Evolutionary conservation across 2,797 vertebrate species (phyloP), one percentile per base, ranked within the genome.

Genomic region (Kryptopterus vitreolus): DNA sequence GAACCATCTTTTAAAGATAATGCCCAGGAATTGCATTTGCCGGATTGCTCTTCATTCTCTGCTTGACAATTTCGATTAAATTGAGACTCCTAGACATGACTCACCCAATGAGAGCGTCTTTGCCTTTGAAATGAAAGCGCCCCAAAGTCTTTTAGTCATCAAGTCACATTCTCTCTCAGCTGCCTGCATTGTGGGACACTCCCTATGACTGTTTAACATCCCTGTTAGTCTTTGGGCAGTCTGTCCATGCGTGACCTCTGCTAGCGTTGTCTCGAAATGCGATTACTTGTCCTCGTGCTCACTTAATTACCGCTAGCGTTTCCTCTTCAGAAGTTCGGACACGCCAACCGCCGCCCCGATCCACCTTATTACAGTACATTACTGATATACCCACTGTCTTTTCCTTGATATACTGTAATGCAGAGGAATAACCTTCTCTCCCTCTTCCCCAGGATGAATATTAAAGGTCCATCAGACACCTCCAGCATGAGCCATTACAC

Each of bases 291-390:
- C 80, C 63, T 81, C 50, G 38, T 82, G 81, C 80, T 84, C 86
- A 84, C 85, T 91, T 92, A 92, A 94, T 94, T 91, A 92, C 85
- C 89, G 85, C 84, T 84, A 91, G 89, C 86, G 86, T 87, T 90
- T 91, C 88, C 88, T 85, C 86, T 82, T 59, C 76, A 82, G 77
- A 82, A 80, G 71, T 70, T 50, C 78, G 83, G 87, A 87, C 79
- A 73, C 90, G 11, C 52, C 88, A 90, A 29, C 4, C 72, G 48
- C 91, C 83, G 85, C 82, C 80, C 85, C 69, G 76, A 71, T 77
- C 76, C 84, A 85, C 83, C 52, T 73, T 86, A 86, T 80, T 76
- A 85, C 88, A 90, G 84, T 80, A 89, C 87, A 66, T 43, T 43
- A 1, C 38, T 43, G 50, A 61, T 59, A 20, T 88, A 6, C 22